Evolutionary conservation across 2,888 invertebrate species (phyloP), one percentile per base, ranked within the genome.

Genomic region (Acronicta aceris): DNA sequence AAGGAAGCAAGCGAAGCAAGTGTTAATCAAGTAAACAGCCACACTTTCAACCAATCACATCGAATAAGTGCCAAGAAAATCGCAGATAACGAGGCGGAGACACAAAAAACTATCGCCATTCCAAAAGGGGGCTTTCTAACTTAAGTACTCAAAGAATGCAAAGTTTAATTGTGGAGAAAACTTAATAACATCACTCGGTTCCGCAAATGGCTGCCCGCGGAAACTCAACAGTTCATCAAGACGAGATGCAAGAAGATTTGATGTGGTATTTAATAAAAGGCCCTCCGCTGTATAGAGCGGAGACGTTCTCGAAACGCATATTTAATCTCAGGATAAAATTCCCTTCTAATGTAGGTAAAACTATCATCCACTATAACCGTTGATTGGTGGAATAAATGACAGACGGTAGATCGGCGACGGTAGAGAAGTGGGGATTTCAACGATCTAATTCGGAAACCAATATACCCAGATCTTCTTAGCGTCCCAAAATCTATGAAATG

Each of bases 121-220:
- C 74, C 71, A 60, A 78, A 69, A 33, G 33, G 61, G 38, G 56
- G 59, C 79, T 85, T 85, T 87, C 86, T 81, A 81, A 68, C 70
- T 71, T 65, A 82, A 76, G 74, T 63, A 64, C 65, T 78, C 64
- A 9, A 74, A 79, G 87, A 86, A 87, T 83, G 83, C 78, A 79
- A 74, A 81, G 80, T 82, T 86, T 89, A 88, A 89, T 89, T 88
- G 89, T 84, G 66, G 89, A 82, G 90, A 89, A 90, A 90, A 85
- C 81, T 87, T 90, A 89, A 90, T 89, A 89, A 88, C 83, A 75
- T 71, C 65, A 42, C 41, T 53, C 46, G 63, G 73, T 71, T 76
- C 82, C 79, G 79, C 83, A 84, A 82, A 87, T 81, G 87, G 87
- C 65, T 67, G 77, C 54, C 72, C 69, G 55, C 67, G 64, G 81